Percentiles rank a stretch among this genome's conserved stretches.
Evolutionary conservation across 2,113 vertebrate genomes (phyloP).

Genomic region (Patagioenas fasciata): DNA sequence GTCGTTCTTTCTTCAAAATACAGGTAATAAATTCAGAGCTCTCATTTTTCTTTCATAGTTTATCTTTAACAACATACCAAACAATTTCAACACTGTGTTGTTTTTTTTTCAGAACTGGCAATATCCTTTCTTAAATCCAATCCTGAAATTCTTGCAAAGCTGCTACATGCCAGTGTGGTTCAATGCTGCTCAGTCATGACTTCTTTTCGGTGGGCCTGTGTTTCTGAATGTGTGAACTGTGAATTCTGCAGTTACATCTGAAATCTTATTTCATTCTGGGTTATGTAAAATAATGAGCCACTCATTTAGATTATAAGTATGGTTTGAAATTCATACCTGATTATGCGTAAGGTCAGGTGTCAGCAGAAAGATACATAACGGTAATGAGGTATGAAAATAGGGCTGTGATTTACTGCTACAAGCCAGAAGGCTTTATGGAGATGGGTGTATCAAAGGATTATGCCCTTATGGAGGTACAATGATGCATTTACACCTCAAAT

Average conservation of each 20-base stretch:
- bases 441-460: constrained; percentile 21
- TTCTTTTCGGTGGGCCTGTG: neutral
- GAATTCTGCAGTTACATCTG: neutral
- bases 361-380: constrained; percentile 9
- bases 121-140: neutral
- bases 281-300: neutral
- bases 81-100: neutral
- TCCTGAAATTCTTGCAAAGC: neutral
- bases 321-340: constrained; percentile 18
- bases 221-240: neutral
- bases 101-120: neutral
- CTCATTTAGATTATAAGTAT: neutral
- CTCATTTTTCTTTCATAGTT: constrained; percentile 18
- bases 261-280: neutral
- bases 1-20: constrained; percentile 71
- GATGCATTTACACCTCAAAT: constrained; percentile 16
- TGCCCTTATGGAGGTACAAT: neutral
- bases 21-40: constrained; percentile 60
- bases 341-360: constrained; percentile 5
- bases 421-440: constrained; percentile 18
- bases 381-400: constrained; percentile 47
- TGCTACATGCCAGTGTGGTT: neutral
- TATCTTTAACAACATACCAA: neutral
- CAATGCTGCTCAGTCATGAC: neutral
- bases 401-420: constrained; percentile 4